phyloP scores from a whole-genome alignment of 1,140 invertebrate species.

The Drosophila pruinosa region DNA sequence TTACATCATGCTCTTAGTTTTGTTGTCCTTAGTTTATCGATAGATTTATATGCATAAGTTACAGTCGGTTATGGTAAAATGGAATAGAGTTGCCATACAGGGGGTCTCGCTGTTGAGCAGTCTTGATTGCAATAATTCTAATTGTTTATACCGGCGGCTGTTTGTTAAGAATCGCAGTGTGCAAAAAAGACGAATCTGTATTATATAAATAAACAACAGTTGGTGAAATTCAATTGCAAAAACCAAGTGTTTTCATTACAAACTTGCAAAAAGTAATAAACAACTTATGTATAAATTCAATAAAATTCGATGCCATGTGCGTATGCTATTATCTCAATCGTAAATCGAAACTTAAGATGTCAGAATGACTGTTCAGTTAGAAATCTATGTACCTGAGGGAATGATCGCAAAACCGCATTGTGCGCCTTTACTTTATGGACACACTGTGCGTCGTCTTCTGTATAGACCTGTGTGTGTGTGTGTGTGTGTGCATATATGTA shows the following conservation, averaged over 20 bases:
- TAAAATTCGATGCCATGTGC: not conserved
- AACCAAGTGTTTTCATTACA: too few relatives aligned
- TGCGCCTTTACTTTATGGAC: not conserved
- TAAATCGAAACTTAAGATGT: not conserved
- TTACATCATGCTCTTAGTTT: slow-evolving; percentile 8
- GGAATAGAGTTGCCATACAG: too few relatives aligned
- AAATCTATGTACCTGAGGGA: not conserved
- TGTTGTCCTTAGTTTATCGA: not conserved
- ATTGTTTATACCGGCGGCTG: not conserved
- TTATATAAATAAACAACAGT: not conserved
- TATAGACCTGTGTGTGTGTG: not conserved
- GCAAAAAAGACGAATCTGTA: not conserved
- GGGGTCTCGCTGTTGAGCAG: not conserved
- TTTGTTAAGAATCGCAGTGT: not conserved
- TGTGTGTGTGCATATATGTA: not conserved
- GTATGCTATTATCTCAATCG: not conserved
- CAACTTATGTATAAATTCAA: not conserved
- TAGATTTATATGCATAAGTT: not conserved
- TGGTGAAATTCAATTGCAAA: not conserved
- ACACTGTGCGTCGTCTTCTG: not conserved
- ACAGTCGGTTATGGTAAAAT: too few relatives aligned
- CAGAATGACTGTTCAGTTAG: not conserved
- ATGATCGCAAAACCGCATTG: not conserved
- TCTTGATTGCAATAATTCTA: not conserved
- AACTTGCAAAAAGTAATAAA: too few relatives aligned